These are phyloP conservation scores for Odontamblyopus lacepedii DNA, from an alignment of 2,797 vertebrate species.

Conservation along the genomic window DNA sequence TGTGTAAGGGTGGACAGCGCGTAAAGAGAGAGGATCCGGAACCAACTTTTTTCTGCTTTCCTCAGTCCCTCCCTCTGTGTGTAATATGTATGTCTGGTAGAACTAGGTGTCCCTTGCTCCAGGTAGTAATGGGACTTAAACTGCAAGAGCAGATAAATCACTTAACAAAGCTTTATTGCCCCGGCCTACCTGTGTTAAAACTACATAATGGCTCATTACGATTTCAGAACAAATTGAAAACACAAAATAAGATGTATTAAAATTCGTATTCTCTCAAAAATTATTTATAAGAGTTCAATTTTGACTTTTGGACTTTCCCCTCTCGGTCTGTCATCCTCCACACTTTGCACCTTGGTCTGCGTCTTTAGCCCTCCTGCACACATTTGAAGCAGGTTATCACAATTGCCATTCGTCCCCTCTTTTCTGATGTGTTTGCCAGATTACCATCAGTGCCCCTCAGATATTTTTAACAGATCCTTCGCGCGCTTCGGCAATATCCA, in stretches of 20 bases:
- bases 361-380: slow-evolving; percentile 79
- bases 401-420: slow-evolving; percentile 84
- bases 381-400: slow-evolving; percentile 89
- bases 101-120: slow-evolving; percentile 66
- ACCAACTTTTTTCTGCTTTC: slow-evolving; percentile 39
- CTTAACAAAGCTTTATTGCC: slow-evolving; percentile 68
- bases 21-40: slow-evolving; percentile 31
- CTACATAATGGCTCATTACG: not conserved
- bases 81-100: slow-evolving; percentile 41
- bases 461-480: slow-evolving; percentile 89
- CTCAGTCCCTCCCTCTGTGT: slow-evolving; percentile 13
- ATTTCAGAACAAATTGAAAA: not conserved
- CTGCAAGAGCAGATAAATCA: slow-evolving; percentile 81
- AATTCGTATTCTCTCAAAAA: not conserved
- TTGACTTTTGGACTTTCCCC: slow-evolving; percentile 66
- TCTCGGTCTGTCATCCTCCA: slow-evolving; percentile 48
- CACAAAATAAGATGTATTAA: not conserved
- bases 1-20: slow-evolving; percentile 26
- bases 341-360: slow-evolving; percentile 45
- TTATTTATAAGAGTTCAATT: slow-evolving; percentile 47
- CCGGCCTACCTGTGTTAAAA: slow-evolving; percentile 63
- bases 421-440: slow-evolving; percentile 88
- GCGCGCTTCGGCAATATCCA: slow-evolving; percentile 81
- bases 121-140: slow-evolving; percentile 84
- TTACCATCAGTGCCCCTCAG: slow-evolving; percentile 91